These are phyloP conservation scores for Harpalus rufipes DNA, from an alignment of 2,888 invertebrate species.

Conservation along the genomic window DNA sequence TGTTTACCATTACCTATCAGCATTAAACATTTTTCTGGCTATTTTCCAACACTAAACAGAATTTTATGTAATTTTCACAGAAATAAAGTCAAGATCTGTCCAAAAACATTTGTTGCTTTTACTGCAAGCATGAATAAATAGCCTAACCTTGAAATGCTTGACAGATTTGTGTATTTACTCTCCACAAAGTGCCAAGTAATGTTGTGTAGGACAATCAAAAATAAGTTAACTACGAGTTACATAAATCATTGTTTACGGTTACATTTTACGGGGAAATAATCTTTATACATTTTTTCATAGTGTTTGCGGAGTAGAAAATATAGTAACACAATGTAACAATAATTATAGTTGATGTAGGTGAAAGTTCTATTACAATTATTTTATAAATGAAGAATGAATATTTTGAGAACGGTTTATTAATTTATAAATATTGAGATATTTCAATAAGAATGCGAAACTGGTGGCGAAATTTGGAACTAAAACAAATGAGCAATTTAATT, in stretches of 20 bases:
- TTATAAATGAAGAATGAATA: background rate
- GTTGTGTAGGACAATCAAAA: slow-evolving; percentile 4
- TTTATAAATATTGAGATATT: too few relatives aligned
- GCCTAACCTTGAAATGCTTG: slow-evolving; percentile 23
- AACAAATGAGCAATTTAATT: too few relatives aligned
- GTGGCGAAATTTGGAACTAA: too few relatives aligned
- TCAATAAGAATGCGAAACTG: too few relatives aligned
- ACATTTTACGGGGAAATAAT: background rate
- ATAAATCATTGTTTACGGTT: slow-evolving; percentile 14
- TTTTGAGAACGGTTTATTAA: background rate
- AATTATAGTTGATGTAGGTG: background rate
- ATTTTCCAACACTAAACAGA: slow-evolving; percentile 28
- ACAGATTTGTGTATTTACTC: slow-evolving; percentile 51
- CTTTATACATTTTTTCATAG: slow-evolving; percentile 32
- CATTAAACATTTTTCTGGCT: slow-evolving; percentile 41
- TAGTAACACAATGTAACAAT: slow-evolving; percentile 7
- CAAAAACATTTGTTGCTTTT: slow-evolving; percentile 47
- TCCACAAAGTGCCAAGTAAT: slow-evolving; percentile 28
- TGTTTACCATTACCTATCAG: slow-evolving; percentile 27
- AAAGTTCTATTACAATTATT: slow-evolving; percentile 5
- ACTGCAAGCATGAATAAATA: slow-evolving; percentile 32
- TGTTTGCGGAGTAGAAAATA: background rate
- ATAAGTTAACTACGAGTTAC: slow-evolving; percentile 21
- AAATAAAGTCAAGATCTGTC: slow-evolving; percentile 45
- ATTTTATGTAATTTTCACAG: slow-evolving; percentile 33